These are phyloP conservation scores for Cliona cf. orientalis DNA, from an alignment of 37 sponge, comb jelly and placozoan species.

Conservation along the genomic window DNA sequence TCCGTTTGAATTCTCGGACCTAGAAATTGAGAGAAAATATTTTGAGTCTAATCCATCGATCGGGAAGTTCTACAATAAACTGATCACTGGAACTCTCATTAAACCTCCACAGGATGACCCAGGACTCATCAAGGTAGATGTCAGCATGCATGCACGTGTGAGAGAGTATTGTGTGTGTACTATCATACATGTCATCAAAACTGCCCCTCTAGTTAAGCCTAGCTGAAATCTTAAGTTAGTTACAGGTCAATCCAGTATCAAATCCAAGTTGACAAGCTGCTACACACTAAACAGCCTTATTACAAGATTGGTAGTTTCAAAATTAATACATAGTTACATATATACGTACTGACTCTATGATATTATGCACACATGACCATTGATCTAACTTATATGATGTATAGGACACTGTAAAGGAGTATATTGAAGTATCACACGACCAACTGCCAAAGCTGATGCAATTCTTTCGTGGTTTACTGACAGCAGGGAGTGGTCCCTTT, in stretches of 20 bases:
- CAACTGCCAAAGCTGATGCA: slow-evolving; percentile 49
- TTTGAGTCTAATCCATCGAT: slow-evolving; percentile 49
- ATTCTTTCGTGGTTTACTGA: slow-evolving; percentile 31
- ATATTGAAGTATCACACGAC: slow-evolving; percentile 49
- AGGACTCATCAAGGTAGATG: slow-evolving; percentile 50
- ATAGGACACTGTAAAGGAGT: slow-evolving; percentile 59
- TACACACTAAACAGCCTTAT: no score
- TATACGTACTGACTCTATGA: neutral
- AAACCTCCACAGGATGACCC: slow-evolving; percentile 60
- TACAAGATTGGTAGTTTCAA: no score
- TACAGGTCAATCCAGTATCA: no score
- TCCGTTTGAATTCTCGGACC: slow-evolving; percentile 66
- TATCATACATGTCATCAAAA: no score
- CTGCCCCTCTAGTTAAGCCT: no score
- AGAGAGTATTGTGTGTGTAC: no score
- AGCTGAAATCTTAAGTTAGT: no score
- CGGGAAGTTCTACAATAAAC: slow-evolving; percentile 62
- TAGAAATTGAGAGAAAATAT: slow-evolving; percentile 66
- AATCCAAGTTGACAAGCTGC: no score
- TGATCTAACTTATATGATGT: neutral
- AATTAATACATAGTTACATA: no score
- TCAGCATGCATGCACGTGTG: neutral
- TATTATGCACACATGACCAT: slow-evolving; percentile 3
- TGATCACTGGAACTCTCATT: slow-evolving; percentile 54
- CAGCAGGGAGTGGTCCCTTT: slow-evolving; percentile 27